Evolutionary conservation across 1,140 invertebrate species (phyloP).

Genomic region (Tigriopus japonicus): DNA sequence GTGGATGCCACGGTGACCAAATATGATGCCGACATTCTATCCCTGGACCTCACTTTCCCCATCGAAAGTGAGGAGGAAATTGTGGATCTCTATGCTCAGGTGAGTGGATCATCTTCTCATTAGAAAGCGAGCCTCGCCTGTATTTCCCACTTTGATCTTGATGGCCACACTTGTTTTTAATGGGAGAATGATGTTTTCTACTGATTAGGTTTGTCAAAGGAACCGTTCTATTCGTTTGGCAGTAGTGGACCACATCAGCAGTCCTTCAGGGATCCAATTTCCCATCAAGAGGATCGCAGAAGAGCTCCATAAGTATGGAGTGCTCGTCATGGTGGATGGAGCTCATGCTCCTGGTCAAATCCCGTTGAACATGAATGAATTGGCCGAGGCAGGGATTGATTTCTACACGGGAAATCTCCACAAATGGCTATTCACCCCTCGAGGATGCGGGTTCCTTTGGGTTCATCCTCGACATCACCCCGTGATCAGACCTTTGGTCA

Average conservation of each 20-base stretch:
- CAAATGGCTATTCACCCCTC: background rate
- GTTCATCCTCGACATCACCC: background rate
- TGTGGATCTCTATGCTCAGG: no score
- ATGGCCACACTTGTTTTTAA: no score
- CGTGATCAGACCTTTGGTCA: background rate
- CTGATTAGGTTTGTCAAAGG: no score
- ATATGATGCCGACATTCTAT: no score
- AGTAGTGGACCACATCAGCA: background rate
- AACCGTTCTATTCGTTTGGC: background rate
- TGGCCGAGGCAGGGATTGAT: background rate
- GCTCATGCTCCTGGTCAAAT: background rate
- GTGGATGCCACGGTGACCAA: background rate
- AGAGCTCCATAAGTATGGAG: background rate
- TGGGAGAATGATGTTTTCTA: no score
- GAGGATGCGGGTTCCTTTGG: background rate
- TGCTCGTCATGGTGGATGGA: background rate
- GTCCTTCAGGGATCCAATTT: background rate
- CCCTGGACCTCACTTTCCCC: no score
- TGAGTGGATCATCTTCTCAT: no score
- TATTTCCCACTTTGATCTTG: no score
- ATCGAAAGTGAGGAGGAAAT: no score
- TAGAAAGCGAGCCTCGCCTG: no score
- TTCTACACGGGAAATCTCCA: background rate
- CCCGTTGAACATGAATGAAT: background rate
- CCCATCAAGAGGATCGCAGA: background rate